Percentiles rank a stretch among this genome's conserved stretches.
These are phyloP conservation scores for Cryptocheilus praepositus DNA, from an alignment of 2,888 invertebrate genomes.

Conservation along the genomic window DNA sequence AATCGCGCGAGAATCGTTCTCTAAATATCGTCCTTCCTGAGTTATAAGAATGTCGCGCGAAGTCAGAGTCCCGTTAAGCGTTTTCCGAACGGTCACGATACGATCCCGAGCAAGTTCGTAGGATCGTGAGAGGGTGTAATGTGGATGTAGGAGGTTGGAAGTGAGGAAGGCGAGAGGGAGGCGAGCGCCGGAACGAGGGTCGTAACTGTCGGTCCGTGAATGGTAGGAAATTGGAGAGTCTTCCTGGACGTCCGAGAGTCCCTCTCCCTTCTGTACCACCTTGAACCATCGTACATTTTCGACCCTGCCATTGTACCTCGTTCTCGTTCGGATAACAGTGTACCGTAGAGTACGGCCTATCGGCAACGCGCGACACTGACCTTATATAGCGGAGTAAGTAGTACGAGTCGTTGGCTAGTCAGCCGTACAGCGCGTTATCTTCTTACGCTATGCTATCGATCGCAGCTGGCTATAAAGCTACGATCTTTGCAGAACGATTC, in stretches of 20 bases:
- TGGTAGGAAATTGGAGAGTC: constrained; percentile 57
- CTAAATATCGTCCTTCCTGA: neutral
- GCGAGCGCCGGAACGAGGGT: constrained; percentile 14
- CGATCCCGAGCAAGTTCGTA: constrained; percentile 1
- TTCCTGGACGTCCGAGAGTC: constrained; percentile 46
- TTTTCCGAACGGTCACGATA: constrained; percentile 15
- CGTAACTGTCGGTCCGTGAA: constrained; percentile 47
- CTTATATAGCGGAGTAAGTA: neutral
- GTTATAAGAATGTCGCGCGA: constrained; percentile 19
- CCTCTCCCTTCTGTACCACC: constrained; percentile 30
- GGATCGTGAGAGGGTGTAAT: constrained; percentile 1
- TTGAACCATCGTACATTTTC: constrained; percentile 1
- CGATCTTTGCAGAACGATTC: too few relatives aligned
- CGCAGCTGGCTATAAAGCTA: too few relatives aligned
- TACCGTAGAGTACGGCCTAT: neutral
- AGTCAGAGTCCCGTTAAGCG: constrained; percentile 20
- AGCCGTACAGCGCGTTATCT: neutral
- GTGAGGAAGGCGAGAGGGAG: constrained; percentile 16
- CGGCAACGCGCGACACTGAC: neutral
- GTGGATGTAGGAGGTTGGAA: constrained; percentile 18
- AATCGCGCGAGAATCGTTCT: neutral
- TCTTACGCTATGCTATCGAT: too few relatives aligned
- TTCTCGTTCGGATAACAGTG: constrained; percentile 8
- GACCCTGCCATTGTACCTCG: constrained; percentile 7
- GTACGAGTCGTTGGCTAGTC: neutral